Conservation (phyloP, 1,140 invertebrate species). For the Rhagoletis pomonella region DNA sequence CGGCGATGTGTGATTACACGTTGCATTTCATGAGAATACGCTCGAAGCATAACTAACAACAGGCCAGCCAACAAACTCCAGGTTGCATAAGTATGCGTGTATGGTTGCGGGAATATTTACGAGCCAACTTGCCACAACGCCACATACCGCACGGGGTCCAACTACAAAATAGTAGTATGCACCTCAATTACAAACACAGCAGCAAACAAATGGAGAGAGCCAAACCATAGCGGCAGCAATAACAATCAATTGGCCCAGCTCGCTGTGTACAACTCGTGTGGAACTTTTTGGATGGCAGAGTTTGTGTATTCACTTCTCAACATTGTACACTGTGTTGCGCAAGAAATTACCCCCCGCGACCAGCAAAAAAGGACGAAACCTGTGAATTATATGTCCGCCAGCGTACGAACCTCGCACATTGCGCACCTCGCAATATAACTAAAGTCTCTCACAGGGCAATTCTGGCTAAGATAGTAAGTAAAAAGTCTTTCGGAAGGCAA, state of each 20-base stretch:
- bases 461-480: too few relatives aligned
- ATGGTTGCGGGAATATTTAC: neutral
- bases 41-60: neutral
- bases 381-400: too few relatives aligned
- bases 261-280: neutral
- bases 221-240: neutral
- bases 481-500: too few relatives aligned
- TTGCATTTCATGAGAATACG: constrained; percentile 9
- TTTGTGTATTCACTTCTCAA: neutral
- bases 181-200: neutral
- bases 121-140: neutral
- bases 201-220: neutral
- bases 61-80: neutral
- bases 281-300: neutral
- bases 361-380: too few relatives aligned
- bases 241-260: constrained; percentile 13
- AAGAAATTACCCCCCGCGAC: too few relatives aligned
- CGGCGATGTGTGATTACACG: neutral
- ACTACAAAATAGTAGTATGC: neutral
- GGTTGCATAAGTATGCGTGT: neutral
- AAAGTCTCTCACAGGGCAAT: too few relatives aligned
- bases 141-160: neutral
- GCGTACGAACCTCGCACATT: too few relatives aligned
- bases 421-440: too few relatives aligned
- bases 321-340: too few relatives aligned